Evolutionary conservation across 2,797 vertebrate species (phyloP), one percentile per base, ranked within the genome.

Genomic region (Anas acuta): DNA sequence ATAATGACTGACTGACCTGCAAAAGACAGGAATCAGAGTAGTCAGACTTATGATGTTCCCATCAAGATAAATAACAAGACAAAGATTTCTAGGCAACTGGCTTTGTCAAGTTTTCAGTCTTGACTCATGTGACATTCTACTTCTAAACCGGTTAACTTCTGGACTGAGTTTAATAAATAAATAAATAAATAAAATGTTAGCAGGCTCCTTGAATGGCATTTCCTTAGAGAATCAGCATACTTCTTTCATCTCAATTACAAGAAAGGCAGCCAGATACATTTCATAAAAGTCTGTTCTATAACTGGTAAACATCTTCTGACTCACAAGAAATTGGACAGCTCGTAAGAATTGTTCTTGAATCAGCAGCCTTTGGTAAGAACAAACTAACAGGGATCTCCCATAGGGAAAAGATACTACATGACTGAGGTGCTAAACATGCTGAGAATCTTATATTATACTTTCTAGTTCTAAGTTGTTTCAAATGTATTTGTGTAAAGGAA

Each of bases 11-110:
- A 2, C 71, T 75, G 60, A 64, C 33, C 49, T 73, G 47, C 51
- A 33, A 76, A 89, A 74, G 67, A 65, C 33, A 45, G 39, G 25
- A 61, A 32, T 10, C 13, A 5, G 43, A 77, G 78, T 3, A 26
- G 56, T 51, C 17, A 70, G 60, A n/a, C 7, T 23, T 2, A 20
- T 21, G 35, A 17, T 7, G 5, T 2, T 77, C 56, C 30, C 35
- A n/a, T 30, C 30, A 3, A 35, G 14, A 0, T 4, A 5, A 1
- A 4, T 9, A 67, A 6, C 1, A 2, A 23, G 28, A 11, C 11
- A 28, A 28, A 54, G 12, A 5, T 4, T 53, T 43, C 6, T 41
- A 12, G 5, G 7, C 16, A 54, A 41, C 3, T 6, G 2, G 64
- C n/a, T 47, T 9, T 26, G 16, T 17, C 21, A 54, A 20, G 12